phyloP scores from a whole-genome alignment of 2,888 invertebrate species.

The Epirrita christyi region DNA sequence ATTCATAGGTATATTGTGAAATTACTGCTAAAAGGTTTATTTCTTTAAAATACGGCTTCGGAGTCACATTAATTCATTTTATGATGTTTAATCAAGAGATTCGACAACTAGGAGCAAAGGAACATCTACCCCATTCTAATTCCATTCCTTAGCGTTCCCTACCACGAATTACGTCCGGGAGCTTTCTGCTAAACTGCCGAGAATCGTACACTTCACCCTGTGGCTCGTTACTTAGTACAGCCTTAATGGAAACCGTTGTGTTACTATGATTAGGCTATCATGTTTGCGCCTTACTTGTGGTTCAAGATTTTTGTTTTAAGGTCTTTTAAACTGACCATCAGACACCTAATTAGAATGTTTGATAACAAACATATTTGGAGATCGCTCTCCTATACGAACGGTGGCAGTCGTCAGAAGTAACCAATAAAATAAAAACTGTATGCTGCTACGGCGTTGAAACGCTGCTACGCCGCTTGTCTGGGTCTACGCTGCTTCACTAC shows the following conservation, averaged over 20 bases:
- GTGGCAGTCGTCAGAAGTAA: no score
- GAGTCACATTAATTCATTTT: no score
- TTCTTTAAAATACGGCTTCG: no score
- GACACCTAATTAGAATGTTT: no score
- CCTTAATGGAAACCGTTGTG: constrained; percentile 43
- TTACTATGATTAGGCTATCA: constrained; percentile 52
- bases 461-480: neutral
- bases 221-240: constrained; percentile 55
- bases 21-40: no score
- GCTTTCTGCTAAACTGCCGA: constrained; percentile 67
- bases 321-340: no score
- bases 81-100: no score
- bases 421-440: neutral
- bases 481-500: neutral
- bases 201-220: constrained; percentile 59
- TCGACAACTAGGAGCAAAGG: neutral
- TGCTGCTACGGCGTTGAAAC: neutral
- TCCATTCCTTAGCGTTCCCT: constrained; percentile 56
- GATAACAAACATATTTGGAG: no score
- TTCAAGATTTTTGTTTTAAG: no score
- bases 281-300: constrained; percentile 24
- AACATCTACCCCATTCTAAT: constrained; percentile 22
- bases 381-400: no score
- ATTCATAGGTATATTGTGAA: no score
- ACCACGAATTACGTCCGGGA: constrained; percentile 69